phyloP scores from a whole-genome alignment of 1,140 invertebrate genomes.

The Phthorimaea operculella region DNA sequence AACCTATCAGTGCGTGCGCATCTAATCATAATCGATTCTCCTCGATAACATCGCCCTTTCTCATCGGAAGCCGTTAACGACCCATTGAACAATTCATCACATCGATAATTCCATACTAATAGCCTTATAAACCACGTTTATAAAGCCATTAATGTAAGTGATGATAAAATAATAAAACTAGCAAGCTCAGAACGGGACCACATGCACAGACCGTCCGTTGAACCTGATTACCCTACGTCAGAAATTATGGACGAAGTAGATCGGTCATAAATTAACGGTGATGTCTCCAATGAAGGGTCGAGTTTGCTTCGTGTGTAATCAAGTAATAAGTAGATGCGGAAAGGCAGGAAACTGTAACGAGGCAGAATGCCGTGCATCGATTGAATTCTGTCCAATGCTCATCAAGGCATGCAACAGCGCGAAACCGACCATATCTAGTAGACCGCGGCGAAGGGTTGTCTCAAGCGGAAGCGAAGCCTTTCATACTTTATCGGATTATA shows the following conservation, averaged over 20 bases:
- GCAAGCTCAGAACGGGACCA: background rate
- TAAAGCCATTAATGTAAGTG: background rate
- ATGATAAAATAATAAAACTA: conserved; percentile 4
- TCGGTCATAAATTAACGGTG: background rate
- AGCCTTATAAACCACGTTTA: background rate
- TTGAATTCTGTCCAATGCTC: conserved; percentile 5
- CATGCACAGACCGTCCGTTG: too few relatives aligned
- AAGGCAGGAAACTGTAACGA: conserved; percentile 5
- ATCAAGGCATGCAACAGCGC: background rate
- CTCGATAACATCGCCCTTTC: conserved; percentile 2
- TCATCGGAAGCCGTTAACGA: conserved; percentile 7
- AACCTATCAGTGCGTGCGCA: background rate
- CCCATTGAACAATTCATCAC: conserved; percentile 10
- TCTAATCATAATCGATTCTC: conserved; percentile 5
- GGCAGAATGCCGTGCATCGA: conserved; percentile 1
- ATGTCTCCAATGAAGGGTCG: background rate
- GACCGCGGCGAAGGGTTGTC: background rate
- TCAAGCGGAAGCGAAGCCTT: background rate
- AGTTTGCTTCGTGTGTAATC: background rate
- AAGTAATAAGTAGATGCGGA: conserved; percentile 2
- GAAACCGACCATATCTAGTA: background rate
- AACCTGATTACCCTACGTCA: too few relatives aligned
- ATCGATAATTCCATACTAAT: background rate
- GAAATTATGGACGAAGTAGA: background rate
- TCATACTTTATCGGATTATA: conserved; percentile 1